A percentile compares a stretch with the other conserved stretches of the same genome.
phyloP scores from a whole-genome alignment of 2,113 vertebrate genomes.

The Motacilla alba region DNA sequence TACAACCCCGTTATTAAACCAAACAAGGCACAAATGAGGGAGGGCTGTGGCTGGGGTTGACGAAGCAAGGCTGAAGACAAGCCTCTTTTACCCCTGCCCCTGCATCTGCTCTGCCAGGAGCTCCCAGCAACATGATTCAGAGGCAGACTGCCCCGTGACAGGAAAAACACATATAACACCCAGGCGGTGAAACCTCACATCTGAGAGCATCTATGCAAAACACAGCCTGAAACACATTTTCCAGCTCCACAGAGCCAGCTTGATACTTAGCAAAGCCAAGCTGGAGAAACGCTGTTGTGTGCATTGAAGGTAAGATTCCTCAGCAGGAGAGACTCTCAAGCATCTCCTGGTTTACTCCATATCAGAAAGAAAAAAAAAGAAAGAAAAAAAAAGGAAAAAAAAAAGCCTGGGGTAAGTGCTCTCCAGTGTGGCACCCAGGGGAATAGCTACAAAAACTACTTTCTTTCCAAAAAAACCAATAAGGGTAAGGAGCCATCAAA shows the following conservation, averaged over 20 bases:
- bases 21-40: background rate
- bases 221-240: background rate
- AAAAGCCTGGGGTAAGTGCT: background rate
- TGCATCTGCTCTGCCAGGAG: background rate
- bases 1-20: background rate
- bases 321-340: background rate
- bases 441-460: background rate
- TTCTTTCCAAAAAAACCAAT: background rate
- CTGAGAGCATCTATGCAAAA: constrained; percentile 10
- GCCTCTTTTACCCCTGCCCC: background rate
- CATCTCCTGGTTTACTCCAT: background rate
- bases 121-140: background rate
- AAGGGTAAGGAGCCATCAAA: background rate
- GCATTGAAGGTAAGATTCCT: fast-evolving
- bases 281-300: fast-evolving
- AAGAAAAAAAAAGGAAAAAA: background rate
- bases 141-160: background rate
- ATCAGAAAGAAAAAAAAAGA: background rate
- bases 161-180: constrained; percentile 15
- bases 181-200: background rate
- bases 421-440: background rate
- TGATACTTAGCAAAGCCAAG: background rate
- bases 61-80: background rate
- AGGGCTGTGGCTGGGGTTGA: background rate
- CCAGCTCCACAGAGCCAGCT: background rate